Evolutionary conservation across 2,888 invertebrate genomes (phyloP), one percentile per base, ranked within the genome.

Genomic region (Reticulitermes lucifugus): DNA sequence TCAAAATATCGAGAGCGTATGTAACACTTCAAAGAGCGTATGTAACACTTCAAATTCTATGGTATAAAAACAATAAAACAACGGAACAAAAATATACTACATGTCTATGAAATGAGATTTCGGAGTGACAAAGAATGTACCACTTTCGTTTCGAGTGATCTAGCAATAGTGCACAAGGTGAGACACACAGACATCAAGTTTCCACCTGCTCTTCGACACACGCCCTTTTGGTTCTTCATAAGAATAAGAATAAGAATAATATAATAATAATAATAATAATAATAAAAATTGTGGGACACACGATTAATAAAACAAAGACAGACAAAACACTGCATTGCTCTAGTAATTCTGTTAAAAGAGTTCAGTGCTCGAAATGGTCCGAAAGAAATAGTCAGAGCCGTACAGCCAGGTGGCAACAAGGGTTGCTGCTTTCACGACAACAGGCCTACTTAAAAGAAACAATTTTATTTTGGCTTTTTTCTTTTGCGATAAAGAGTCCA

Each of bases 91-190:
- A 81, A 70, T 41, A 77, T 77, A 43, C 70, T 81, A 81, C 70
- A 81, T 25, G 65, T 81, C 81, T 81, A 81, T 65, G 35, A 81
- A 65, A 65, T 81, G 81, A 81, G 81, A 81, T 70, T 81, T 81
- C 70, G n/a, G 70, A 80, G 29, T 55, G 21, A 81, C 81, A 43
- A 81, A 4, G 70, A 81, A n/a, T 81, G 41, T 46, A 41, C 1
- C 73, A 73, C 51, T 77, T 77, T 77, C 41, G 9, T 43, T 22
- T 77, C 77, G 46, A 46, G 46, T 77, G 46, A 77, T 51, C 77
- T 77, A 46, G 5, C 21, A 18, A 21, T 46, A 77, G 77, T 77
- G 43, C 77, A 77, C 22, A 46, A 77, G 12, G 10, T 43, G n/a
- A 46, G n/a, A 77, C 35, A 35, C 35, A 35, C 35, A 43, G 41